Evolutionary conservation across 35 echinoderm and acorn worm species (phyloP).

Genomic region (Chiridota heheva): DNA sequence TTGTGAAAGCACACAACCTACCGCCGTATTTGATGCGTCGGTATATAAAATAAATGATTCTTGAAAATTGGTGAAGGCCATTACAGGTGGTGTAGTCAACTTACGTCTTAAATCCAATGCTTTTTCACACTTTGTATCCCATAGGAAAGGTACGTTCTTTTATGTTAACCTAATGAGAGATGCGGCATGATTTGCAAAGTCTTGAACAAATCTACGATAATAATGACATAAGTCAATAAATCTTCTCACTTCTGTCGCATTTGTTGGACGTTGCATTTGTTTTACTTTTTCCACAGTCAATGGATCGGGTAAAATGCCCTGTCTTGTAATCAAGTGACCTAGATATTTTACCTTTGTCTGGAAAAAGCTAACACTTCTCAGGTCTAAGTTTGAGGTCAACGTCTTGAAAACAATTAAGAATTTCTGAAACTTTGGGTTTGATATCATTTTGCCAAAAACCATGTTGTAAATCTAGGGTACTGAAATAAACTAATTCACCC

Average conservation of each 20-base stretch:
- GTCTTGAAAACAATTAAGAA: slow-evolving; percentile 15
- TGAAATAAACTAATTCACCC: background rate
- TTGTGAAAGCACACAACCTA: slow-evolving; percentile 4
- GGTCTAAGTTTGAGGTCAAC: slow-evolving; percentile 41
- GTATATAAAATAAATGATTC: slow-evolving; percentile 10
- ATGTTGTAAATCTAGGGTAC: too few relatives aligned
- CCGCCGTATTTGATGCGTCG: slow-evolving; percentile 18
- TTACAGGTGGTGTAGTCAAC: slow-evolving; percentile 10
- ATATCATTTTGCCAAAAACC: slow-evolving; percentile 4
- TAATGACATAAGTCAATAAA: background rate
- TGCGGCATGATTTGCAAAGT: background rate
- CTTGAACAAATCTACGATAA: background rate
- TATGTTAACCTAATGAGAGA: background rate
- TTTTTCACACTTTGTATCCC: background rate
- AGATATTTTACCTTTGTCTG: background rate
- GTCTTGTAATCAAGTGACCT: background rate
- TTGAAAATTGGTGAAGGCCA: slow-evolving; percentile 17
- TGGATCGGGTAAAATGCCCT: background rate
- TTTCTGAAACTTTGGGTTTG: background rate
- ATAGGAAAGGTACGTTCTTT: background rate
- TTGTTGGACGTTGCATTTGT: background rate
- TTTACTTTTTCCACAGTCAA: background rate
- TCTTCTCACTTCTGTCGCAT: background rate
- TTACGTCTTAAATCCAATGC: slow-evolving; percentile 18
- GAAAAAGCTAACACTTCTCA: slow-evolving; percentile 50